Base-by-base conservation (phyloP, 2,797 vertebrate genomes). In the Antrozous pallidus region DNA sequence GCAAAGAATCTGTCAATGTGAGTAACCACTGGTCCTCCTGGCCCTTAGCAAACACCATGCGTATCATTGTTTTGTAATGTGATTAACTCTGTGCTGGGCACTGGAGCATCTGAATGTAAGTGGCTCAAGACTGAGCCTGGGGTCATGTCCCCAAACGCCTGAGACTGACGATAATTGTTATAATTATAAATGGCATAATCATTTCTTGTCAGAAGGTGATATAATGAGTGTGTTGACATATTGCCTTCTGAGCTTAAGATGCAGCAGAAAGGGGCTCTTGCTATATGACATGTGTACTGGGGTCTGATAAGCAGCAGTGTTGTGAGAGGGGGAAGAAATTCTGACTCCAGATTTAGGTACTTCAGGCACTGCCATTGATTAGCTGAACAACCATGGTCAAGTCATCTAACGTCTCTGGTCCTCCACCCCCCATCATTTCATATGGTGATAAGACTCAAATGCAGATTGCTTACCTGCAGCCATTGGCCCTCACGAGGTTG, bases 1-100 rank as follows among this genome's bases (percentile, higher is more conserved):
- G 99, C 94, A 98, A 98, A n/a, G 99, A 99, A 98, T 99, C 99
- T 6, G 98, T 99, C 96, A 99, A 99, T 0, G 99, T 99, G 98
- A 99, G 99, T 99, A 95, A n/a, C 22, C 8, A 11, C 42, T 84
- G 74, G 28, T 51, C 22, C 28, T 0, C 42, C 63, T 1, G 1
- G 42, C n/a, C 17, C 67, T 36, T 10, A 2, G 20, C 14, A 33
- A 38, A 10, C 26, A 42, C 14, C 14, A 6, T 24, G 5, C 3
- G 1, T 31, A 7, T 51, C n/a, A 2, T 24, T 6, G 8, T 69
- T 54, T 73, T 61, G 42, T 40, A 16, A 38, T 6, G 8, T 28
- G 58, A 17, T 24, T 63, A 90, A 31, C 49, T 79, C 65, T 5
- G 16, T 7, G 16, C 74, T 3, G 73, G 17, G 31, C 24, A 5